Conservation (phyloP, 1,140 invertebrate species). For the Triops cancriformis region DNA sequence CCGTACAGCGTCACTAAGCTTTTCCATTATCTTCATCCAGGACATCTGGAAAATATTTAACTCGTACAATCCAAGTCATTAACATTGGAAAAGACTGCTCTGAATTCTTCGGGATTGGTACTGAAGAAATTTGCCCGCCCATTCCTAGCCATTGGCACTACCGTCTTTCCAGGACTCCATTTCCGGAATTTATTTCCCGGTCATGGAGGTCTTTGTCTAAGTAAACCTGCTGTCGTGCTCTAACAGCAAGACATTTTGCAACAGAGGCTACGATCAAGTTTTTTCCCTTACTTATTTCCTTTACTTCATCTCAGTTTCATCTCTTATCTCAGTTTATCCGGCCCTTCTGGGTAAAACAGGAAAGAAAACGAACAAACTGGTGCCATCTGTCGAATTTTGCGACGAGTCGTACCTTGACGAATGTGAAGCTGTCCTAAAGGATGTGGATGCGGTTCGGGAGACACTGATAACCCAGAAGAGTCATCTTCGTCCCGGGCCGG, state of each 20-base stretch:
- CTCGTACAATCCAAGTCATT: neutral
- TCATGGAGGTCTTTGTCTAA: too few relatives aligned
- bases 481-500: neutral
- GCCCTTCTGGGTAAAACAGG: neutral
- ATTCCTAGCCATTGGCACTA: too few relatives aligned
- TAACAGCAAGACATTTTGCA: too few relatives aligned
- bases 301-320: too few relatives aligned
- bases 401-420: neutral
- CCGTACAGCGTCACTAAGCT: neutral
- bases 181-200: too few relatives aligned
- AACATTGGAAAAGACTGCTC: too few relatives aligned
- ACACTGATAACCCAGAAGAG: neutral
- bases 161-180: too few relatives aligned
- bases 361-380: neutral
- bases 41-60: neutral
- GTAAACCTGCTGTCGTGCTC: too few relatives aligned
- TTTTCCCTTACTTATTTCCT: too few relatives aligned
- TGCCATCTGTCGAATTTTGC: neutral
- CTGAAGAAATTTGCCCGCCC: too few relatives aligned
- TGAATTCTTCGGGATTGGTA: neutral
- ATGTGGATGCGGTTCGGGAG: slow-evolving; percentile 1
- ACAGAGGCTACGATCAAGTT: too few relatives aligned
- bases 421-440: neutral
- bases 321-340: too few relatives aligned
- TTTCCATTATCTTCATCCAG: neutral